Evolutionary conservation across 2,113 vertebrate genomes (phyloP), one percentile per base, ranked within the genome.

Genomic region (Malurus elegans): DNA sequence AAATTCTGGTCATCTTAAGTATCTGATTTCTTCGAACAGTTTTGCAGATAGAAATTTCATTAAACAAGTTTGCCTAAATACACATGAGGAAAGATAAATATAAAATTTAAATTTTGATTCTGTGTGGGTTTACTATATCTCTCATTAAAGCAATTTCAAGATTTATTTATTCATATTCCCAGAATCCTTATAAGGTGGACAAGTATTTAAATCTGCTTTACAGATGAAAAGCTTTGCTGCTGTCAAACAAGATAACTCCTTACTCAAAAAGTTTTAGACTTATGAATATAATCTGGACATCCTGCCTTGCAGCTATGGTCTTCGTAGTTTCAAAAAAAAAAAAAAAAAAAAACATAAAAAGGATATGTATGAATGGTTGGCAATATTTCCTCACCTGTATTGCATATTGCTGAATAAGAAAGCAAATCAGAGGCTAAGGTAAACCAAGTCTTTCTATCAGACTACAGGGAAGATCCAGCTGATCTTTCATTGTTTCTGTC

Each of bases 91-190:
- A 81, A 87, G 84, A 84, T 21, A 94, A 94, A 89, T 51, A 82
- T 61, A 78, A 96, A 74, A 88, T 82, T 74, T 45, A 54, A 81
- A 54, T 80, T 92, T 80, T 87, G 24, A 62, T 88, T 88, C 72
- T 95, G 18, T 81, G 34, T 58, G 64, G 61, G 47, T 6, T 96
- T 92, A 70, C 47, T 58, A 50, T 74, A 14, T 24, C 28, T 90
- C 31, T 86, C 76, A 54, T 89, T 92, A 86, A 82, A 90, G 26
- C 65, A 2, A 45, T 74, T 92, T 88, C 51, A 80, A 58, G 18
- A 71, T 92, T 86, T 50, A 78, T 91, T 91, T 91, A 73, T 91
- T 95, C 51, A 58, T 74, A 51, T 66, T 91, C 60, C 34, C 86
- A 94, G 56, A 81, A 91, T 81, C 12, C 10, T 84, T 66, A 38